Evolutionary conservation across 2,888 invertebrate genomes (phyloP).

Genomic region (Pseudococcus jackbeardsleyi): DNA sequence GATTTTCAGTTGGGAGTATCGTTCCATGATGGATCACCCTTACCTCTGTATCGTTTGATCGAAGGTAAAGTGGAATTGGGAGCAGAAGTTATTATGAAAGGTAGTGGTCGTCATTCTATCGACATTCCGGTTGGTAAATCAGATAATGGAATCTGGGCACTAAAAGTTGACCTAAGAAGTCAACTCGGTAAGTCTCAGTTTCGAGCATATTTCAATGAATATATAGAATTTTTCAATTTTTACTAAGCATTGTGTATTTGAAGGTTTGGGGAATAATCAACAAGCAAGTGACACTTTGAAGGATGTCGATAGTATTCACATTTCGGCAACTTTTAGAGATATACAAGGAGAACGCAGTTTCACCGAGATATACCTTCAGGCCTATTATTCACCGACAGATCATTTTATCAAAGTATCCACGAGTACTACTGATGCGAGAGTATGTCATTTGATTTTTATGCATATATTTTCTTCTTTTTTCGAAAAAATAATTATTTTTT

Average conservation of each 20-base stretch:
- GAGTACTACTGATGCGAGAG: conserved; percentile 84
- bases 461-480: background rate
- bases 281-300: conserved; percentile 76
- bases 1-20: conserved; percentile 82
- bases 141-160: conserved; percentile 83
- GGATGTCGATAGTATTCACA: conserved; percentile 77
- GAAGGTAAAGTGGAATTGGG: conserved; percentile 79
- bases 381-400: conserved; percentile 85
- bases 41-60: conserved; percentile 76
- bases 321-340: conserved; percentile 80
- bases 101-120: conserved; percentile 77
- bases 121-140: conserved; percentile 78
- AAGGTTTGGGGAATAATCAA: conserved; percentile 73
- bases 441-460: conserved; percentile 69
- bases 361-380: conserved; percentile 79
- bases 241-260: background rate
- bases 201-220: background rate
- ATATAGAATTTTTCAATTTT: background rate
- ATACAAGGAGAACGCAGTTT: conserved; percentile 77
- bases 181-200: conserved; percentile 72
- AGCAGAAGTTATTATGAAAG: conserved; percentile 75
- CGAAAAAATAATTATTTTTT: background rate
- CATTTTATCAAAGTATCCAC: conserved; percentile 89
- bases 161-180: conserved; percentile 81
- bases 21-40: conserved; percentile 89